Evolutionary conservation across 2,888 invertebrate species (phyloP).

Genomic region (Thalpophila matura): DNA sequence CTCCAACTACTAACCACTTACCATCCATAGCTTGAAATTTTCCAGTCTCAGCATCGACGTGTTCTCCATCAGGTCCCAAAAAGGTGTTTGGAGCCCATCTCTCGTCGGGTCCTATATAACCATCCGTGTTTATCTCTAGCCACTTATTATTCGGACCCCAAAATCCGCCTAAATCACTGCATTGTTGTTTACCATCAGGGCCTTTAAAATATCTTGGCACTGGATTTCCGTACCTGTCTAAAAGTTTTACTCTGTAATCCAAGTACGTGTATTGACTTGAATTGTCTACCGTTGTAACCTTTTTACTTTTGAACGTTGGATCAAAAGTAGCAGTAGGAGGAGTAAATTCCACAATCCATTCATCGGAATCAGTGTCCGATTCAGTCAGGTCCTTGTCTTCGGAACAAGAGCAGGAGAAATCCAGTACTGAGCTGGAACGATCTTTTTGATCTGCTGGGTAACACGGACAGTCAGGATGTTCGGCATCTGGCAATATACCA

Average conservation of each 20-base stretch:
- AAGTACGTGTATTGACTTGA: slow-evolving; percentile 81
- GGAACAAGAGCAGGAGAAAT: slow-evolving; percentile 84
- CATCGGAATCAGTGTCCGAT: slow-evolving; percentile 85
- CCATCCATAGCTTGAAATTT: slow-evolving; percentile 79
- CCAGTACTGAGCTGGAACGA: slow-evolving; percentile 71
- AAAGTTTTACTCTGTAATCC: slow-evolving; percentile 83
- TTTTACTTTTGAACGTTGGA: slow-evolving; percentile 77
- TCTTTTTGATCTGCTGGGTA: slow-evolving; percentile 77
- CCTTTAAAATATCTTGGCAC: slow-evolving; percentile 84
- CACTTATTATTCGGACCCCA: slow-evolving; percentile 82
- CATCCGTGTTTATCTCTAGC: slow-evolving; percentile 84
- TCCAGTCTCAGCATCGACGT: slow-evolving; percentile 78
- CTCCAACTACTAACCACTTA: slow-evolving; percentile 80
- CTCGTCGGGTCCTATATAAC: slow-evolving; percentile 81
- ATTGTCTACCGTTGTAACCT: slow-evolving; percentile 71
- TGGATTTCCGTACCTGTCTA: slow-evolving; percentile 81
- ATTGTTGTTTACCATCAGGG: slow-evolving; percentile 83
- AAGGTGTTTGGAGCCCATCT: slow-evolving; percentile 83
- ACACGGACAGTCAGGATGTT: slow-evolving; percentile 81
- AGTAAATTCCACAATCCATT: slow-evolving; percentile 88
- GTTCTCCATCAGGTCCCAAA: slow-evolving; percentile 80
- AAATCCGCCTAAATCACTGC: slow-evolving; percentile 88
- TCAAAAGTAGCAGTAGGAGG: slow-evolving; percentile 83
- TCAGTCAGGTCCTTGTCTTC: slow-evolving; percentile 73
- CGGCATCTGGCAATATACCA: slow-evolving; percentile 79